Evolutionary conservation across 2,888 invertebrate genomes (phyloP), one percentile per base, ranked within the genome.

Genomic region (Lamproptera curius): DNA sequence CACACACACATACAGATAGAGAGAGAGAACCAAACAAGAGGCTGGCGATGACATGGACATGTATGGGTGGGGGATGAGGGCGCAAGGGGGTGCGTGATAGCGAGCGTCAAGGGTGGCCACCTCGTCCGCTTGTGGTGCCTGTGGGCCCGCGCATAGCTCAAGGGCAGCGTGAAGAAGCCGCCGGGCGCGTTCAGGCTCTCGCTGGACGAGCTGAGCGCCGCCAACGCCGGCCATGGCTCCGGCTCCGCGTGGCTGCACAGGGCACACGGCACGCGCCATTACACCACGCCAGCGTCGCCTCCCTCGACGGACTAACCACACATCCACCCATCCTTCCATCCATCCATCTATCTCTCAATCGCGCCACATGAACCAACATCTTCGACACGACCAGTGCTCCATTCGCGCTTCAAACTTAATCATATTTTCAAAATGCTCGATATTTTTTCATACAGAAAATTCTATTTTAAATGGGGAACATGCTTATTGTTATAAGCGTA

Each of bases 111-210:
- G 58, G 60, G 67, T n/a, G 20, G 20, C 75, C 92, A 94, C 94
- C 94, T 94, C 90, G 93, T 93, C 86, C 94, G 91, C 87, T 94
- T 94, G 87, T 94, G 94, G 75, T 93, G 92, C 66, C 89, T 90
- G 85, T 91, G 91, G 88, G 92, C 92, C 81, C 93, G 92, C 88
- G 93, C 93, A 88, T 93, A 93, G 85, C 92, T 92, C 86, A 94
- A 88, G 68, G 92, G 92, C 88, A 92, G 88, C 71, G 92, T 92
- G 88, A 92, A 92, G 86, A 92, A 90, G 61, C 91, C 91, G 66
- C 90, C 90, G 55, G 80, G 84, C 74, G 90, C 86, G 83, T 89
- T 89, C 76, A 91, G 89, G 73, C 89, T 90, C 82, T 90, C 92
- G 90, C 91, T 90, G 69, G 92, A 92, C 86, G 90, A 87, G 78